Evolutionary conservation across 2,888 invertebrate genomes (phyloP).

Genomic region (Glaucopsyche alexis): DNA sequence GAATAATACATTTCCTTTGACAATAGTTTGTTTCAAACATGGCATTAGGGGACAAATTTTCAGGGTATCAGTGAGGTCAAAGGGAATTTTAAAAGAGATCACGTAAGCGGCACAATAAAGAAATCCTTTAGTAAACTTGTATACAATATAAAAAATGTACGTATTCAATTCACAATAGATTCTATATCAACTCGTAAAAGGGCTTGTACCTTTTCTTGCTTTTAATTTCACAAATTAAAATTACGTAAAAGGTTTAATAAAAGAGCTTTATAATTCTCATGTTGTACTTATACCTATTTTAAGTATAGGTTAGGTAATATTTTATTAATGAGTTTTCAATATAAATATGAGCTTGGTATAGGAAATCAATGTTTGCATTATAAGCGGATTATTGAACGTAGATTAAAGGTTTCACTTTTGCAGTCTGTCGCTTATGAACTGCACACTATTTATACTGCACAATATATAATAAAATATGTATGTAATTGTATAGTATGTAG

Average conservation of each 20-base stretch:
- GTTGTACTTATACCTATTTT: not conserved
- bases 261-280: not conserved
- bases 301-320: not conserved
- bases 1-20: conserved; percentile 1
- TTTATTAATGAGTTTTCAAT: too few species aligned
- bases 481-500: too few species aligned
- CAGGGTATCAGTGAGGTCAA: conserved; percentile 11
- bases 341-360: too few species aligned
- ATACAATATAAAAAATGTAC: conserved; percentile 16
- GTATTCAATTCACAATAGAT: conserved; percentile 6
- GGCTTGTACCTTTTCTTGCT: not conserved
- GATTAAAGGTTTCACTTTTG: too few species aligned
- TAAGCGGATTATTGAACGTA: too few species aligned
- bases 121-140: conserved; percentile 20
- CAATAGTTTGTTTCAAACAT: conserved; percentile 4
- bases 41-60: conserved; percentile 12
- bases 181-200: not conserved
- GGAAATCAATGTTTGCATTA: too few species aligned
- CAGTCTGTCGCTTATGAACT: too few species aligned
- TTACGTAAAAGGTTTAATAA: not conserved
- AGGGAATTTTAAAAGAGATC: conserved; percentile 29
- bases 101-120: conserved; percentile 27
- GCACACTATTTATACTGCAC: too few species aligned
- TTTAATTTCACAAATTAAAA: conserved; percentile 12
- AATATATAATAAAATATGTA: too few species aligned